Evolutionary conservation across 2,113 vertebrate genomes (phyloP).

Genomic region (Sinocyclocheilus rhinocerous): DNA sequence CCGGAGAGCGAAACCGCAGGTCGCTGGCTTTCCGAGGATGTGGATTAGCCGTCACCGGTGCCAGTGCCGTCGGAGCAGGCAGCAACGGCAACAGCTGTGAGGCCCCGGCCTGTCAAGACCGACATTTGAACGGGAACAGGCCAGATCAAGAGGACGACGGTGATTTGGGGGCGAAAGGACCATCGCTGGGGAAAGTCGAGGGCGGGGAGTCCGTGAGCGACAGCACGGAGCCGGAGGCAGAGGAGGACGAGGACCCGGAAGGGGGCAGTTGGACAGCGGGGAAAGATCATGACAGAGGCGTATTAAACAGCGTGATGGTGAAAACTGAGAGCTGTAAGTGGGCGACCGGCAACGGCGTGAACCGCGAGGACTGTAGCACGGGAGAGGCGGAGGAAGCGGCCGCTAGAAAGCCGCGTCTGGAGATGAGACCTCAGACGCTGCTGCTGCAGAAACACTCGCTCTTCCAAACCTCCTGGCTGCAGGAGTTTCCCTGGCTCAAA

Average conservation of each 20-base stretch:
- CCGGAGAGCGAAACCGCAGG: conserved; percentile 95
- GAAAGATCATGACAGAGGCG: conserved; percentile 63
- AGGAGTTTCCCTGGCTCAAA: conserved; percentile 94
- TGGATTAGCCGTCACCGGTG: conserved; percentile 77
- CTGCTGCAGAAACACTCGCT: conserved; percentile 92
- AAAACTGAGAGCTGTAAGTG: conserved; percentile 60
- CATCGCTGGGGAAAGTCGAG: conserved; percentile 74
- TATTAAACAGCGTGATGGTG: conserved; percentile 57
- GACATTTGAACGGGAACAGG: conserved; percentile 88
- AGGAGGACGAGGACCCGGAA: conserved; percentile 83
- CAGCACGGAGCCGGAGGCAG: conserved; percentile 81
- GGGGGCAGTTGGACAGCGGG: conserved; percentile 69
- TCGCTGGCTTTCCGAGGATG: conserved; percentile 94
- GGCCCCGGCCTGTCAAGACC: conserved; percentile 86
- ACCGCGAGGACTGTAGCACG: conserved; percentile 79
- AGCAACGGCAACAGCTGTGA: conserved; percentile 82
- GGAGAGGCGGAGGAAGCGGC: conserved; percentile 69
- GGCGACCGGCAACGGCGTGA: conserved; percentile 70
- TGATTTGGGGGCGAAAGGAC: conserved; percentile 80
- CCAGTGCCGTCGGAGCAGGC: conserved; percentile 71
- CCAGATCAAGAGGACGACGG: conserved; percentile 83
- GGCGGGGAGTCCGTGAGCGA: conserved; percentile 81
- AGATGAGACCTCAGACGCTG: conserved; percentile 89
- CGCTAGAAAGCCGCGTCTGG: conserved; percentile 80
- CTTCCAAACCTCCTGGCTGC: conserved; percentile 92